Conservation (phyloP, 2,113 vertebrate genomes). For the Dasyurus viverrinus region DNA sequence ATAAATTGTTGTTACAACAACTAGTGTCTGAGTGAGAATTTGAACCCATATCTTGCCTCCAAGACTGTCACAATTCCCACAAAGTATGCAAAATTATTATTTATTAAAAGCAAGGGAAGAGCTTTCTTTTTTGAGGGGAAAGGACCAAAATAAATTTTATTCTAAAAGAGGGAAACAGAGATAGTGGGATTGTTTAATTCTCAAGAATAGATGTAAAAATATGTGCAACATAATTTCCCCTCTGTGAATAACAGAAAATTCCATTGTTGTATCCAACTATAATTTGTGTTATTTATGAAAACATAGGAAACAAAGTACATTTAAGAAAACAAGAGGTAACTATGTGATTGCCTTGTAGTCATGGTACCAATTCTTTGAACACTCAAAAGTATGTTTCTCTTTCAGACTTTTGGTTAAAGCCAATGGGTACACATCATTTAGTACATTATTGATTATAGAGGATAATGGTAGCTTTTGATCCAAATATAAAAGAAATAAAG, state of each 20-base stretch:
- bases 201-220: neutral
- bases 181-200: neutral
- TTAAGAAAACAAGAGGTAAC: neutral
- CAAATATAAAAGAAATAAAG: neutral
- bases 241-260: neutral
- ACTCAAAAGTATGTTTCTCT: neutral
- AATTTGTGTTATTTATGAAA: neutral
- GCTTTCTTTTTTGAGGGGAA: neutral
- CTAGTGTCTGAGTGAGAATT: neutral
- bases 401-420: neutral
- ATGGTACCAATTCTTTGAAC: neutral
- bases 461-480: neutral
- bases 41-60: neutral
- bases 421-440: neutral
- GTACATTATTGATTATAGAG: neutral
- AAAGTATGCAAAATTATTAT: neutral
- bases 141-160: neutral
- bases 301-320: neutral
- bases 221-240: neutral
- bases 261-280: neutral
- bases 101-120: neutral
- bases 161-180: neutral
- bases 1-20: neutral
- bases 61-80: neutral
- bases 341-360: neutral